Conservation (phyloP, 2,113 vertebrate genomes). For the Barbus barbus region DNA sequence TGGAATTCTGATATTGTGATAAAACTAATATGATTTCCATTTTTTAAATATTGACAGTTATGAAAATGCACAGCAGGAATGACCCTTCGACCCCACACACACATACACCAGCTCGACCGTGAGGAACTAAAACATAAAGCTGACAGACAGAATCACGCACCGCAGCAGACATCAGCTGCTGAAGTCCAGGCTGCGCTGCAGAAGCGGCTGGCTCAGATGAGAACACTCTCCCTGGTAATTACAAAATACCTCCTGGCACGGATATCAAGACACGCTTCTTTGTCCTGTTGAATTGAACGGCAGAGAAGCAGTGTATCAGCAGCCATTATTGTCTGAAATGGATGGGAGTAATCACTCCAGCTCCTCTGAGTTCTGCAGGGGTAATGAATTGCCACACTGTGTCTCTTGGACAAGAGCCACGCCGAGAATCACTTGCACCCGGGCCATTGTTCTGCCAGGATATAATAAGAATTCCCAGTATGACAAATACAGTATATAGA, state of each 20-base stretch:
- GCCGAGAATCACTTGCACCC: constrained; percentile 11
- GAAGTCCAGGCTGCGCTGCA: constrained; percentile 31
- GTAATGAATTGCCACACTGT: constrained; percentile 37
- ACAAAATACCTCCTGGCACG: constrained; percentile 46
- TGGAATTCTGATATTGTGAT: not conserved
- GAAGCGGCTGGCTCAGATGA: constrained; percentile 51
- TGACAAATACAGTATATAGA: constrained; percentile 39
- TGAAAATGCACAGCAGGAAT: not conserved
- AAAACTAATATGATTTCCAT: not conserved
- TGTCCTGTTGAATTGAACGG: constrained; percentile 41
- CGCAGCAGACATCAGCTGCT: not conserved
- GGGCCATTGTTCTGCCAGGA: constrained; percentile 32
- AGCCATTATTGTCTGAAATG: constrained; percentile 51
- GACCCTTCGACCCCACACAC: not conserved
- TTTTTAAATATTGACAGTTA: not conserved
- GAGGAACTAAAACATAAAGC: no score
- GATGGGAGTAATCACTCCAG: constrained; percentile 35
- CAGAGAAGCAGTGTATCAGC: constrained; percentile 51
- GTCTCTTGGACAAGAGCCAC: constrained; percentile 52
- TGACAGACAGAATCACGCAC: no score
- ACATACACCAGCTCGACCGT: not conserved
- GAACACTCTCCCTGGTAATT: constrained; percentile 46
- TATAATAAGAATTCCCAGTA: constrained; percentile 41
- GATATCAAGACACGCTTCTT: constrained; percentile 31
- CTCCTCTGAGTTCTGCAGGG: constrained; percentile 42